Base-by-base conservation (phyloP, 2,113 vertebrate genomes). In the Psephotus haematonotus region DNA sequence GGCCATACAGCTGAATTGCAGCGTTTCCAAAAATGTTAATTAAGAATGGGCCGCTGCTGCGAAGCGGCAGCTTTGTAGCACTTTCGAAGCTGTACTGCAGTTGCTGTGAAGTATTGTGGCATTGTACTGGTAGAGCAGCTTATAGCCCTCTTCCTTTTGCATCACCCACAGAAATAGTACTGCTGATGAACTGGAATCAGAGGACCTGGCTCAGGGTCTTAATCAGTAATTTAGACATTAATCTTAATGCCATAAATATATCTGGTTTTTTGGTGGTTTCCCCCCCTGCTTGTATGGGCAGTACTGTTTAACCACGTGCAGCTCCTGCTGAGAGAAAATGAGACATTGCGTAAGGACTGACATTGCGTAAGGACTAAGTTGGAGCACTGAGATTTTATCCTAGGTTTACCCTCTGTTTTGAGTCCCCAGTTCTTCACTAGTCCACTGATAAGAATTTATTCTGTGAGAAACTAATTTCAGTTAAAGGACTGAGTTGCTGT, bases 1-100 rank as follows among this genome's bases (percentile, higher is more conserved):
- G 97, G 95, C 95, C 93, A 46, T 97, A 94, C 97, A 97, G 96
- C 97, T 98, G 97, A 98, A 97, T 93, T 91, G 96, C 43, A 82
- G 82, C 47, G 84, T 92, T 94, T 97, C 97, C 97, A 98, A 97
- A 97, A 97, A 97, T 93, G 93, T 96, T 97, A 96, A 98, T 97
- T 95, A 98, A 93, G 93, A 90, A 19, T 4, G 71, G 94, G 93
- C 85, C 35, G 72, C 82, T 13, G 59, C 95, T 97, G 97, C 1
- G 91, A 85, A 82, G 82, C 59, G 19, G 93, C 96, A 95, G 97
- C 97, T 97, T 96, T 96, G 92, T 72, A 74, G 89, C 88, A 92
- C 97, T 94, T 97, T 57, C 49, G 95, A 93, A 95, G 70, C 67
- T 63, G 65, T 33, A 16, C 2, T 93, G 89, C 82, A 82, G 72